phyloP scores from a whole-genome alignment of 1,140 invertebrate species.

The Zeugodacus cucurbitae region DNA sequence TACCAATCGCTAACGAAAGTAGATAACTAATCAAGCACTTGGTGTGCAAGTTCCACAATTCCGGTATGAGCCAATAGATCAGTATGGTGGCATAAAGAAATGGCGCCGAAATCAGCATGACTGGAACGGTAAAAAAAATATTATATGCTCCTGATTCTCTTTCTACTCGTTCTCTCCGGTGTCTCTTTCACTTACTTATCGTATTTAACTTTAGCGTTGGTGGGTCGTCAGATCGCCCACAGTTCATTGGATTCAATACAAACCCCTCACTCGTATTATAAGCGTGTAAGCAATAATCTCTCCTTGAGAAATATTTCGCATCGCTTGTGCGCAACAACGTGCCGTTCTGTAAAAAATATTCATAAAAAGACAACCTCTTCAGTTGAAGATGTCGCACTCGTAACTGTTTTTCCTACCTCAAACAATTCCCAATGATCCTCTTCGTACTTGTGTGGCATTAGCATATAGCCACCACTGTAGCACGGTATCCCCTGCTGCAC shows the following conservation, averaged over 20 bases:
- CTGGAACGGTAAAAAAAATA: conserved; percentile 60
- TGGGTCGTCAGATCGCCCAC: neutral
- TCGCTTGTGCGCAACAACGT: conserved; percentile 42
- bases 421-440: conserved; percentile 49
- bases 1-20: conserved; percentile 71
- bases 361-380: neutral
- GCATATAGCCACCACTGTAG: conserved; percentile 14
- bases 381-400: neutral
- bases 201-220: neutral
- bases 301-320: conserved; percentile 27
- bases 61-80: conserved; percentile 76
- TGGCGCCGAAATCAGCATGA: conserved; percentile 74
- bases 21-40: conserved; percentile 79
- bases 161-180: too few species aligned
- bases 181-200: neutral
- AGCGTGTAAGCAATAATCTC: conserved; percentile 55
- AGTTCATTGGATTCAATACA: conserved; percentile 42
- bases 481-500: conserved; percentile 52
- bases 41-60: conserved; percentile 77
- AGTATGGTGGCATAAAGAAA: conserved; percentile 75
- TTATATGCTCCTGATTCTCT: neutral
- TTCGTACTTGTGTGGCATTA: conserved; percentile 43
- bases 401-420: conserved; percentile 48
- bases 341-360: conserved; percentile 49
- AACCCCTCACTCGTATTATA: neutral